Evolutionary conservation across 2,797 vertebrate species (phyloP).

Genomic region (Diglossa cyanea): DNA sequence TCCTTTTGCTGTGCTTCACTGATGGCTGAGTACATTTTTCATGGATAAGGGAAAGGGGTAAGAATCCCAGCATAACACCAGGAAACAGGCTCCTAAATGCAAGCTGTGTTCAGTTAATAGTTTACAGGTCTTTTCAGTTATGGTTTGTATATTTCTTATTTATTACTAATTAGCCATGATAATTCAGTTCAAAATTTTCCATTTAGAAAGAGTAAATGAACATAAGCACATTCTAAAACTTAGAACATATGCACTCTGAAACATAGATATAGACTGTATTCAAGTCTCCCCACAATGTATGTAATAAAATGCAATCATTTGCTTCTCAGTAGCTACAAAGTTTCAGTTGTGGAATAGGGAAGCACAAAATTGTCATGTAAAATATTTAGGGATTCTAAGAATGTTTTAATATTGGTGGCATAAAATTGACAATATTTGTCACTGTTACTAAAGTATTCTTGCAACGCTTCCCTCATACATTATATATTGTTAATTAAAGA

Average conservation of each 20-base stretch:
- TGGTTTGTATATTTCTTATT: not conserved
- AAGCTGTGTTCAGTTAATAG: not conserved
- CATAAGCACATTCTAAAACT: not conserved
- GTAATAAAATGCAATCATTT: not conserved
- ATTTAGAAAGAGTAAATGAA: not conserved
- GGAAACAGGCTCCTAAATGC: not conserved
- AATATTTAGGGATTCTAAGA: not conserved
- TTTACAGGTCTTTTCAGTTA: not conserved
- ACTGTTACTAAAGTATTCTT: not conserved
- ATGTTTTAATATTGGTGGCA: not conserved
- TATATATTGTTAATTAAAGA: not conserved
- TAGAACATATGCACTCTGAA: not conserved
- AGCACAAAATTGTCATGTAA: not conserved
- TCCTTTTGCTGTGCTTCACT: not conserved
- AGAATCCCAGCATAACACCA: not conserved
- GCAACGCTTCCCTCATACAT: not conserved
- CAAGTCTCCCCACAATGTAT: not conserved
- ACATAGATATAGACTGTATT: not conserved
- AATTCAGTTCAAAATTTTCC: not conserved
- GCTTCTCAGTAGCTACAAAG: accelerated
- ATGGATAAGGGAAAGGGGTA: not conserved
- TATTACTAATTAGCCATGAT: not conserved
- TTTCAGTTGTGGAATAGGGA: not conserved
- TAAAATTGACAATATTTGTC: not conserved
- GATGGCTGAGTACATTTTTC: not conserved